A percentile compares a stretch with the other conserved stretches of the same genome.
Evolutionary conservation across 92 coral and sea anemone genomes (phyloP).

Genomic region (Heliopora coerulea): DNA sequence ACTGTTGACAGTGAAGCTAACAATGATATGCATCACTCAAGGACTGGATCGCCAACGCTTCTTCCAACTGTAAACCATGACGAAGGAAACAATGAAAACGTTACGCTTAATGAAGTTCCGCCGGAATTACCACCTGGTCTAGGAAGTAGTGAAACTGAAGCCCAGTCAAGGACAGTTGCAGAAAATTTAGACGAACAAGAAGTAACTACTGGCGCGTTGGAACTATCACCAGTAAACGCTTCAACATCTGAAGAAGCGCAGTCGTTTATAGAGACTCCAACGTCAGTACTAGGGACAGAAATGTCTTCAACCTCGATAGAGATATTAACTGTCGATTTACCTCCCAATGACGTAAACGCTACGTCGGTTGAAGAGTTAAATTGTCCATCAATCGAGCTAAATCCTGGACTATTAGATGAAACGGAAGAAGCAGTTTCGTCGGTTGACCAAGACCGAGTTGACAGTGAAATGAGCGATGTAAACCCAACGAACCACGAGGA

Average conservation of each 20-base stretch:
- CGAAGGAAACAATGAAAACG: background rate
- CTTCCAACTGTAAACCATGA: background rate
- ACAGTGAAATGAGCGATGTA: background rate
- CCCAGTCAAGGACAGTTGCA: background rate
- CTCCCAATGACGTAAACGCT: conserved; percentile 16
- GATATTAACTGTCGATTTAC: conserved; percentile 7
- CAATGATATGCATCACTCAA: conserved; percentile 1
- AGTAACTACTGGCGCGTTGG: background rate
- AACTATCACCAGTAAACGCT: background rate
- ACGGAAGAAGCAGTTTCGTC: background rate
- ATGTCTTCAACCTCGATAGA: background rate
- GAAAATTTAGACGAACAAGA: background rate
- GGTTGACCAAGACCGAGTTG: background rate
- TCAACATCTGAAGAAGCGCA: background rate
- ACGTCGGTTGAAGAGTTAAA: background rate
- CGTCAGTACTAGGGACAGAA: background rate
- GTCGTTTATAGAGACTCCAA: background rate
- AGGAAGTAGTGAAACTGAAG: background rate
- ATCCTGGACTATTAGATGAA: background rate
- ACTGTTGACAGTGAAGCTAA: background rate
- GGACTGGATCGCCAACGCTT: background rate
- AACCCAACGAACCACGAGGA: background rate
- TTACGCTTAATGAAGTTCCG: background rate
- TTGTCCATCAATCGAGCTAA: background rate
- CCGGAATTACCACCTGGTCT: background rate